These are phyloP conservation scores for Siniperca undulata DNA, from an alignment of 2,797 vertebrate genomes.

Conservation along the genomic window DNA sequence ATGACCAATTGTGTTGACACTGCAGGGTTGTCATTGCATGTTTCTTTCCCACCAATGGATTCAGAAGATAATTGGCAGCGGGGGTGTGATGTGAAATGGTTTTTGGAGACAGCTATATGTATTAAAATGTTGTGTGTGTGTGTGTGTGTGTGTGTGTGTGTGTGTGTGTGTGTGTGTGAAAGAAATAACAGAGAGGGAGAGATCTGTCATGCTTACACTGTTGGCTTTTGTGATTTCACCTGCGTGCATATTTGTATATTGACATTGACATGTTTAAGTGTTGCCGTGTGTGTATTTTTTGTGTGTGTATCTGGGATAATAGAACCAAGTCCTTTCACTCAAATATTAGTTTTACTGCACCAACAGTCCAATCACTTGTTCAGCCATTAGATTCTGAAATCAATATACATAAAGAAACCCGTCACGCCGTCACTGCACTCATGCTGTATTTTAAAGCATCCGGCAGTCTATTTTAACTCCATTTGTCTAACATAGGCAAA, in stretches of 20 bases:
- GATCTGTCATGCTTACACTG: slow-evolving; percentile 55
- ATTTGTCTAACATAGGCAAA: slow-evolving; percentile 6
- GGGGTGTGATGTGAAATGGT: slow-evolving; percentile 62
- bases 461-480: not conserved
- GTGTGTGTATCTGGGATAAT: not conserved
- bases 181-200: not conserved
- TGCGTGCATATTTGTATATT: slow-evolving; percentile 15
- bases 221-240: slow-evolving; percentile 35
- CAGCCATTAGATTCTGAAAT: slow-evolving; percentile 1
- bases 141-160: slow-evolving; percentile 2
- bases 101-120: slow-evolving; percentile 49
- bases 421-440: not conserved
- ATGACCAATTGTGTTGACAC: slow-evolving; percentile 68
- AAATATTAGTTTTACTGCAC: not conserved
- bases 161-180: slow-evolving; percentile 2
- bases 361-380: not conserved
- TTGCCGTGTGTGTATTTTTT: not conserved
- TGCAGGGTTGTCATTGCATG: slow-evolving; percentile 50
- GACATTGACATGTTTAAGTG: slow-evolving; percentile 23
- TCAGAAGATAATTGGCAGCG: slow-evolving; percentile 57
- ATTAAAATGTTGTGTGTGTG: slow-evolving; percentile 29
- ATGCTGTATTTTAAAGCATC: not conserved
- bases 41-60: slow-evolving; percentile 45
- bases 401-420: slow-evolving; percentile 6
- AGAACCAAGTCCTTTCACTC: slow-evolving; percentile 5